Evolutionary conservation across 2,113 vertebrate species (phyloP), one percentile per base, ranked within the genome.

Genomic region (Morphnarchus princeps): DNA sequence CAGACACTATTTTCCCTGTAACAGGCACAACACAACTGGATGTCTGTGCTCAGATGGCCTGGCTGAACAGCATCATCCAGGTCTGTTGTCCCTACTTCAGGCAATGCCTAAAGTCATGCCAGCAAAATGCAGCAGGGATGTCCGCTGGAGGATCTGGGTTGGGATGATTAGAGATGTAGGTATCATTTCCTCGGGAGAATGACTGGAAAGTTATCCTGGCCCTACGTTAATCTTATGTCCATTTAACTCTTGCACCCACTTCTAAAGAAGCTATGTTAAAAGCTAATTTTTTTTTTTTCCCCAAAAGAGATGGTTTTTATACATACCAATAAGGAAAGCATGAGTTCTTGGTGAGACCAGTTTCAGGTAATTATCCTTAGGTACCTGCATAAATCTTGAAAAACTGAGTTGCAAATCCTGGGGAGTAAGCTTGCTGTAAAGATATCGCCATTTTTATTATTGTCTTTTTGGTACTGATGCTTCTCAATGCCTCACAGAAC

Each of bases 121-220:
- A 85, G 36, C 19, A 85, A 93, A 88, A 89, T 22, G 19, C 76
- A 92, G 43, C 12, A 82, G 32, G 29, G 25, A 52, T 21, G 18
- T 66, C 59, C 42, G 18, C 70, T 63, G 42, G n/a, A 80, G 42
- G 16, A 58, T 50, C 10, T 73, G 76, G 7, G 15, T 15, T 38
- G 2, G 47, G 34, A 40, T 45, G 25, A 45, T 32, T 45, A 31
- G 11, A 69, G 28, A 58, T 0, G 0, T 17, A 82, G 42, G 19
- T 55, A 28, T 17, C 16, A 38, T 16, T 69, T 83, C 42, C 45
- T 80, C 3, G 2, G 40, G 16, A 65, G 55, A 74, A n/a, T 18
- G 14, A 49, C 5, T 34, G 31, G 43, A 94, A 95, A 77, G 52
- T 19, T 61, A 10, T 58, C 31, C 21, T 58, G 34, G 36, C 7